Evolutionary conservation across 2,888 invertebrate genomes (phyloP), one percentile per base, ranked within the genome.

Genomic region (Rhingia rostrata): DNA sequence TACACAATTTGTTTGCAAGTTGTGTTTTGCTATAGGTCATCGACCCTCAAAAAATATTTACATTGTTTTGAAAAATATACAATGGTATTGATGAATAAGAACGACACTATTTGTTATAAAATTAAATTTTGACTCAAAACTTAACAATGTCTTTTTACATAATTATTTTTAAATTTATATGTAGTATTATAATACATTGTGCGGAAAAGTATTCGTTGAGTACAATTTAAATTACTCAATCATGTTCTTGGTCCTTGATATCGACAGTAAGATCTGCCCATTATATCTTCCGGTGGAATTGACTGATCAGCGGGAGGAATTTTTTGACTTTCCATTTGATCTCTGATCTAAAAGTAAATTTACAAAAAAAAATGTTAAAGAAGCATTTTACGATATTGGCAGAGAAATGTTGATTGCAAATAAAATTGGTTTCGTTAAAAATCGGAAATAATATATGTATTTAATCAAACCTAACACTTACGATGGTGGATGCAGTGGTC

Each of bases 251-350:
- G 91, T 90, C 91, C 92, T 89, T 91, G 90, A 88, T 92, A 93
- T 86, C 93, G 93, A 89, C 93, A 93, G 89, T 93, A 93, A 87
- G 93, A 92, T 88, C 93, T 91, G 85, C 93, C 93, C 90, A 93
- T 92, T 88, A 93, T 92, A 89, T 93, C 93, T 88, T 93, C 92
- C 83, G 92, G 91, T 85, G 93, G 93, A 89, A 94, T 93, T 88
- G 92, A 92, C 87, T 93, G 93, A 89, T 94, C 94, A 87, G 93
- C 91, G 33, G 93, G 93, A 86, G 92, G 92, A 87, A 93, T 92
- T 72, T 93, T 93, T 79, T 93, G 92, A 69, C 92, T 91, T 85
- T 92, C 93, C 92, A 93, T 92, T 87, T 92, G 92, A 91, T 94
- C 93, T 87, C 93, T 92, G 86, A 93, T 91, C 94, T 94, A 87